Percentiles rank a stretch among this genome's conserved stretches.
phyloP scores from a whole-genome alignment of 2,797 vertebrate species.

The Sebastes oblongus region DNA sequence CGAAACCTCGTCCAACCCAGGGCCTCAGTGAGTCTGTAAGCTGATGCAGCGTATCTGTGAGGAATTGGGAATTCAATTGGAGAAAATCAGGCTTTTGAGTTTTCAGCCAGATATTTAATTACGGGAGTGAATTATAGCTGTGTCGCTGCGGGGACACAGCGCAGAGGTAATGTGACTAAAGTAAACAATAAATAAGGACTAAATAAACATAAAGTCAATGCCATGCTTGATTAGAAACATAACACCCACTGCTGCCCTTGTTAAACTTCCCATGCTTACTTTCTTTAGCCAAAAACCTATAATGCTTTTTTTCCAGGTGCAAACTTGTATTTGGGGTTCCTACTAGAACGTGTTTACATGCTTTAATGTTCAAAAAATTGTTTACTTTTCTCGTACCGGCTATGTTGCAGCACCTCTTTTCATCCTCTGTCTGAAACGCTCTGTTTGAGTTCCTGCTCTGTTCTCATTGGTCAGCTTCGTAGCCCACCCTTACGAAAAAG shows the following conservation, averaged over 20 bases:
- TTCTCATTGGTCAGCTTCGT: too few relatives aligned
- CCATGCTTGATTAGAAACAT: slow-evolving; percentile 59
- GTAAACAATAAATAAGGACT: slow-evolving; percentile 70
- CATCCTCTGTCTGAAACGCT: too few relatives aligned
- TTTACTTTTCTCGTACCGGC: too few relatives aligned
- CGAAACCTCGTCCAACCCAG: slow-evolving; percentile 24
- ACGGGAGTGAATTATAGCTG: slow-evolving; percentile 66
- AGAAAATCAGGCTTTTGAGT: slow-evolving; percentile 73
- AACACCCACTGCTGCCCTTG: slow-evolving; percentile 39
- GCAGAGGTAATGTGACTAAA: slow-evolving; percentile 64
- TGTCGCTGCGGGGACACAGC: slow-evolving; percentile 57
- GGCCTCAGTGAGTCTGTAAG: slow-evolving; percentile 50
- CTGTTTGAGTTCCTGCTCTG: too few relatives aligned
- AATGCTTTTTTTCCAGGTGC: too few relatives aligned
- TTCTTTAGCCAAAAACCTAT: slow-evolving; percentile 9
- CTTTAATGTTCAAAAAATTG: too few relatives aligned
- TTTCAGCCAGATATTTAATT: slow-evolving; percentile 78
- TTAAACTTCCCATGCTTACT: slow-evolving; percentile 33
- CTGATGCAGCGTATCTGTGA: slow-evolving; percentile 74
- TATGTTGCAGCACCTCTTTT: too few relatives aligned
- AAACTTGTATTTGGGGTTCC: accelerated
- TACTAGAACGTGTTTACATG: accelerated
- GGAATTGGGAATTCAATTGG: slow-evolving; percentile 76
- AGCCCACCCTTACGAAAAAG: too few relatives aligned
- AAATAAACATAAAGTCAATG: slow-evolving; percentile 69